Conservation (phyloP, 2,888 invertebrate genomes). For the Cistogaster globosa region DNA sequence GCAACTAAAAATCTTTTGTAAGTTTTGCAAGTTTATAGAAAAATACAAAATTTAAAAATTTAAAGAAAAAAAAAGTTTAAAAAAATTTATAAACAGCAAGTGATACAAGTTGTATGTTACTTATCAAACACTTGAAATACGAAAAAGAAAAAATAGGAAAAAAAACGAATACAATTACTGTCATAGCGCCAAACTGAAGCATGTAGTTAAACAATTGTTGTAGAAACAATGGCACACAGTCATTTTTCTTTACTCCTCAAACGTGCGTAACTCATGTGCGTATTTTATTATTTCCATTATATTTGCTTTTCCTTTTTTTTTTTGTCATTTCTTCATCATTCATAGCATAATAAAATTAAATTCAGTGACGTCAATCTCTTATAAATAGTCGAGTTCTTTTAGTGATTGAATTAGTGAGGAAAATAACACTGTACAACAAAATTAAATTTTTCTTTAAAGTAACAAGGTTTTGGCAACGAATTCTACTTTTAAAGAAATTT, state of each 20-base stretch:
- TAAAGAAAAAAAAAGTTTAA: too few species aligned
- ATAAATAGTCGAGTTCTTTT: constrained; percentile 1
- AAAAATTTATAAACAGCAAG: too few species aligned
- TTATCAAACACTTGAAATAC: too few species aligned
- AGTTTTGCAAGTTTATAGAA: too few species aligned
- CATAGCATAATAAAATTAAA: constrained; percentile 21
- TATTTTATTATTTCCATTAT: constrained; percentile 9
- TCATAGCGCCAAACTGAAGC: constrained; percentile 43
- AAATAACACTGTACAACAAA: not conserved
- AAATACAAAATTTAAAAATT: too few species aligned
- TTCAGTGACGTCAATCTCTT: constrained; percentile 52
- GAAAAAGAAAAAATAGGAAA: not conserved
- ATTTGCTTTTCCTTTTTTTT: not conserved
- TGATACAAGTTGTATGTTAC: too few species aligned
- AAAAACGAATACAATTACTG: constrained; percentile 1
- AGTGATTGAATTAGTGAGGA: constrained; percentile 40
- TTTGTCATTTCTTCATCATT: not conserved
- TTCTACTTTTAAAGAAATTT: too few species aligned
- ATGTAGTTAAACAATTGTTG: constrained; percentile 24
- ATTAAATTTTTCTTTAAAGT: too few species aligned
- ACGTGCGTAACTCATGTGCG: constrained; percentile 37
- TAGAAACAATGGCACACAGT: constrained; percentile 7
- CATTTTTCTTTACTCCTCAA: constrained; percentile 31
- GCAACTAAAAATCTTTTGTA: too few species aligned
- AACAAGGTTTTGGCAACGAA: too few species aligned